Evolutionary conservation across 35 echinoderm and acorn worm species (phyloP).

Genomic region (Chiridota heheva): DNA sequence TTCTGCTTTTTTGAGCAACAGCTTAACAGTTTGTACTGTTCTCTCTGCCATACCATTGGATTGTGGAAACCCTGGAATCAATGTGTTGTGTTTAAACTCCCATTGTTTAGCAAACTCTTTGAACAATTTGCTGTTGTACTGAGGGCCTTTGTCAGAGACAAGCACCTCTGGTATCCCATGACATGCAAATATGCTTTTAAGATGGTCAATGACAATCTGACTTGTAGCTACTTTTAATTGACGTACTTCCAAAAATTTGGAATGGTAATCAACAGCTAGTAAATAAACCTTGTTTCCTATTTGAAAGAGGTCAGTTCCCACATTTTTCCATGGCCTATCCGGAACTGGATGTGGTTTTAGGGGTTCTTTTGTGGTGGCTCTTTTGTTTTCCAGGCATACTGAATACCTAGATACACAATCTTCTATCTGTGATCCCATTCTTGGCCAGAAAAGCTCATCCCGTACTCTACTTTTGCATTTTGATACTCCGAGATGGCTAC

Average conservation of each 20-base stretch:
- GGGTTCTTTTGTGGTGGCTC: neutral
- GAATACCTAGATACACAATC: slow-evolving; percentile 2
- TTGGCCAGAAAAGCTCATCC: slow-evolving; percentile 21
- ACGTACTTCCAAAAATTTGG: slow-evolving; percentile 9
- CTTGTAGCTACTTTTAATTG: neutral
- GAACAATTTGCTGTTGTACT: slow-evolving; percentile 52
- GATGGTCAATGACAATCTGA: slow-evolving; percentile 12
- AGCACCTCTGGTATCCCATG: slow-evolving; percentile 41
- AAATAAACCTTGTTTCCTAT: neutral
- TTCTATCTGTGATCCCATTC: slow-evolving; percentile 17
- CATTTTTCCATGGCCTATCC: neutral
- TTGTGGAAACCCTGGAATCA: slow-evolving; percentile 51
- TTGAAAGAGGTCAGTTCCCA: neutral
- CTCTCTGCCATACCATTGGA: slow-evolving; percentile 69
- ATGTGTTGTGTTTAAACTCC: slow-evolving; percentile 65
- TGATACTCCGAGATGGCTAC: slow-evolving; percentile 29
- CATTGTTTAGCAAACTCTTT: slow-evolving; percentile 40
- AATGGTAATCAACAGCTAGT: neutral
- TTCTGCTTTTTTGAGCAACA: slow-evolving; percentile 34
- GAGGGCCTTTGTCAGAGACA: slow-evolving; percentile 72
- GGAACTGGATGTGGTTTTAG: neutral
- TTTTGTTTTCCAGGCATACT: neutral
- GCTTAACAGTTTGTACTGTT: slow-evolving; percentile 44
- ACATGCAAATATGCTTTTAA: slow-evolving; percentile 48
- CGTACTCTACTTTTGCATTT: slow-evolving; percentile 12